Conservation (phyloP, 2,888 invertebrate genomes). For the Lepidocyrtoides sp. region DNA sequence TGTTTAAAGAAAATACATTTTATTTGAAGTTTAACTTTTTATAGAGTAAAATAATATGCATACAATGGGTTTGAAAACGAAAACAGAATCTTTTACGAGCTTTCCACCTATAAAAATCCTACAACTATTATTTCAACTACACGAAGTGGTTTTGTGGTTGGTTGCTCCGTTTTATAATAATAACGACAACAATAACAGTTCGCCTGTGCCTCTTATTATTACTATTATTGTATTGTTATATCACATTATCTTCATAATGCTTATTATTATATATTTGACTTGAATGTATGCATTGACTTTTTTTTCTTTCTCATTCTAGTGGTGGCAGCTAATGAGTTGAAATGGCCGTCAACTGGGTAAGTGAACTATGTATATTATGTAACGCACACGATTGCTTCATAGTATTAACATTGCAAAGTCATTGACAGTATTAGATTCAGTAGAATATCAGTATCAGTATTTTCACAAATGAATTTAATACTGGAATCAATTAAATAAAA, state of each 20-base stretch:
- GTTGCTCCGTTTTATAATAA: slow-evolving; percentile 47
- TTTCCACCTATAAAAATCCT: slow-evolving; percentile 48
- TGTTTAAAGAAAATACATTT: background rate
- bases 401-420: too few species aligned
- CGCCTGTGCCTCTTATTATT: slow-evolving; percentile 43
- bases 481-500: too few species aligned
- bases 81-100: slow-evolving; percentile 67
- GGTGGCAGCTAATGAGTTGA: slow-evolving; percentile 98
- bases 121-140: slow-evolving; percentile 15
- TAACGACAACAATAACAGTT: slow-evolving; percentile 39
- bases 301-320: slow-evolving; percentile 88
- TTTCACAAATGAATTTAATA: too few species aligned
- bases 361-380: background rate
- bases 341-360: slow-evolving; percentile 96
- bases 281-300: slow-evolving; percentile 59
- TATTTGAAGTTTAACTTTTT: background rate
- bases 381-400: background rate
- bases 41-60: slow-evolving; percentile 17
- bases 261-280: too few species aligned
- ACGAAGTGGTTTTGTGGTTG: slow-evolving; percentile 72
- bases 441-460: too few species aligned
- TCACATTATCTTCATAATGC: background rate
- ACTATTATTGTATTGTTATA: slow-evolving; percentile 52
- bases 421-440: too few species aligned
- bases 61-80: slow-evolving; percentile 17